Percentiles rank a stretch among this genome's conserved stretches.
Evolutionary conservation across 1,140 invertebrate genomes (phyloP).

Genomic region (honey bee (Apis mellifera)): Amel_HAv3.1 CM009932.2:11847001-11847500

Average conservation of each 20-base stretch:
- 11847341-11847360: background rate
- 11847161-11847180: background rate
- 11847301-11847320: background rate
- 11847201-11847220: background rate
- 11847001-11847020: background rate
- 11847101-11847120: too few species aligned
- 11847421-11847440: background rate
- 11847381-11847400: too few species aligned
- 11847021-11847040: background rate
- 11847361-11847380: too few species aligned
- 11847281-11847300: background rate
- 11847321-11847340: background rate
- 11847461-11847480: background rate
- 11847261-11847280: background rate
- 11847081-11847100: too few species aligned
- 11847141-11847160: background rate
- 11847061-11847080: too few species aligned
- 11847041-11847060: background rate
- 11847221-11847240: background rate
- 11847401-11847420: background rate
- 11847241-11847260: too few species aligned
- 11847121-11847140: background rate
- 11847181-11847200: background rate
- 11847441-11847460: background rate
- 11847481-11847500: background rate